phyloP scores from a whole-genome alignment of 2,888 invertebrate species.

The Anorthoa munda region DNA sequence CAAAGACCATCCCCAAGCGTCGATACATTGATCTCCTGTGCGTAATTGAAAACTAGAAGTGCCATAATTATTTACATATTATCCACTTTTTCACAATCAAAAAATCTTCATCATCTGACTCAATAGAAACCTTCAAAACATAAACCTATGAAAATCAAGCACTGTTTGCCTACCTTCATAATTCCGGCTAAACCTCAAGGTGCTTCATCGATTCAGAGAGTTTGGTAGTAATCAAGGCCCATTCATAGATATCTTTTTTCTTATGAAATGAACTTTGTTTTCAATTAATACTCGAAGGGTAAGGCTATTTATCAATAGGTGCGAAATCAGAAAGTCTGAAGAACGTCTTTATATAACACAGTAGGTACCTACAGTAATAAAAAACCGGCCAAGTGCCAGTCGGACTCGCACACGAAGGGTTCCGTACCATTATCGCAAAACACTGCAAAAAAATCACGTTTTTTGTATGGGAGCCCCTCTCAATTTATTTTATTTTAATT shows the following conservation, averaged over 20 bases:
- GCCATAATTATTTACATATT: too few relatives aligned
- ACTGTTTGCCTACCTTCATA: conserved; percentile 6
- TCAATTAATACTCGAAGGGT: conserved; percentile 15
- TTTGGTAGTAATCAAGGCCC: conserved; percentile 34
- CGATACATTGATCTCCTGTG: too few relatives aligned
- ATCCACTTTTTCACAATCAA: too few relatives aligned
- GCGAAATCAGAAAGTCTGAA: background rate
- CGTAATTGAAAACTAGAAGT: too few relatives aligned
- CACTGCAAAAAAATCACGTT: too few relatives aligned
- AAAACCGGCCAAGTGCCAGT: background rate
- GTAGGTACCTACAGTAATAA: too few relatives aligned
- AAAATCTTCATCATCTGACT: background rate
- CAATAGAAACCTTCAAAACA: background rate
- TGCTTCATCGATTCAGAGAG: conserved; percentile 21
- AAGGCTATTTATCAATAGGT: background rate
- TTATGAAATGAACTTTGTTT: conserved; percentile 14
- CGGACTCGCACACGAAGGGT: too few relatives aligned
- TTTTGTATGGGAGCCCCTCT: too few relatives aligned
- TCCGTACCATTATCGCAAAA: too few relatives aligned
- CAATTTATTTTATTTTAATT: too few relatives aligned
- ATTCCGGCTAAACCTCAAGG: background rate
- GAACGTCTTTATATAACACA: too few relatives aligned
- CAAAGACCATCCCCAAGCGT: too few relatives aligned
- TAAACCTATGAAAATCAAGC: background rate
- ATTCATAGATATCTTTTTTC: conserved; percentile 31